Evolutionary conservation across 2,113 vertebrate species (phyloP), one percentile per base, ranked within the genome.

Genomic region (Pseudorectes ferrugineus): DNA sequence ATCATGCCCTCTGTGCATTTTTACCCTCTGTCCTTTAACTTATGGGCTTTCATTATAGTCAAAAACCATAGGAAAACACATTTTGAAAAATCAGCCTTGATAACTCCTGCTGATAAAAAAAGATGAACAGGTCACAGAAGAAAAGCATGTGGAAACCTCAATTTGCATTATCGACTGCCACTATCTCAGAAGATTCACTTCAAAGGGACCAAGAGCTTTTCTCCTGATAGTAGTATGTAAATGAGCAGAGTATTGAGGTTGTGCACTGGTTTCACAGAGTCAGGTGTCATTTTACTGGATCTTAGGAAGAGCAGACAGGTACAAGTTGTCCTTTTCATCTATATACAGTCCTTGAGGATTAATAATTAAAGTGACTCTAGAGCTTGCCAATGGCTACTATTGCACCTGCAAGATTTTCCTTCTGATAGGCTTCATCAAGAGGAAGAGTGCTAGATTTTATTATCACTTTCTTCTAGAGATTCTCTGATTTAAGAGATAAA

Each of bases 161-260:
- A 19, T 97, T 97, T 95, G 42, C 96, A 96, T 95, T 96, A 96
- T 95, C 0, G 22, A 95, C 79, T 79, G 23, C 45, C 54, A 24
- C 40, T 93, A 29, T 80, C 78, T 91, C 65, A 85, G 73, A 89
- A 93, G 63, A 86, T 49, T 92, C 68, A 54, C 68, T 88, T 96
- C 67, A 86, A 80, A 94, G 28, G 0, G 4, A 85, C 29, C 5
- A 2, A 73, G 31, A 63, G 29, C 29, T 76, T 86, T 88, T 75
- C 74, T 70, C n/a, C 31, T 55, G 5, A 35, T 55, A 62, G 36
- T 21, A 66, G 25, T 58, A 83, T 78, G 67, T 51, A 95, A 96
- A 95, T 93, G 42, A 89, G 36, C 26, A 71, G 48, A 46, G 26
- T 80, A 61, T 42, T 85, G 80, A 77, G 59, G 48, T 77, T 80